Percentiles rank a stretch among this genome's conserved stretches.
phyloP scores from a whole-genome alignment of 2,113 vertebrate genomes.

The Gnathonemus longibarbis region DNA sequence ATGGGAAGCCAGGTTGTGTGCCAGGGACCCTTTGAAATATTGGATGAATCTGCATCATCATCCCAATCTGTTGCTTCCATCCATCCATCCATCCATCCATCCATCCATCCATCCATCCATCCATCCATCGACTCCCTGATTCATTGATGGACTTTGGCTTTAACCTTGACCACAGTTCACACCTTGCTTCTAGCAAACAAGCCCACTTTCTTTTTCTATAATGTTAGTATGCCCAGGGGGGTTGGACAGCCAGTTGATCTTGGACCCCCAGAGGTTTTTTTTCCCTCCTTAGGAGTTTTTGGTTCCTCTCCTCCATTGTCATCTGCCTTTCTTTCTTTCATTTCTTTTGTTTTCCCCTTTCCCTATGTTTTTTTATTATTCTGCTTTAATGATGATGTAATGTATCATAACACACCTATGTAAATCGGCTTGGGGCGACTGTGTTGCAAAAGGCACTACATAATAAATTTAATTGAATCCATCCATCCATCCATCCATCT shows the following conservation, averaged over 20 bases:
- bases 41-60: not conserved
- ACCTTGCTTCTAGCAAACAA: not conserved
- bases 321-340: not conserved
- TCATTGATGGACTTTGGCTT: not conserved
- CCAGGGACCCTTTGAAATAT: not conserved
- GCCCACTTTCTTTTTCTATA: not conserved
- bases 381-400: not conserved
- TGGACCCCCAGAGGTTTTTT: not conserved
- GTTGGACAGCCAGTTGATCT: not conserved
- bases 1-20: not conserved
- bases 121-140: not conserved
- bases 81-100: not conserved
- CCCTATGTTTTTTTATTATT: not conserved
- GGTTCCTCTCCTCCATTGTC: not conserved
- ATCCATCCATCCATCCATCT: not conserved
- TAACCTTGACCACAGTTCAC: not conserved
- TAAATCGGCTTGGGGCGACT: not conserved
- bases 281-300: not conserved
- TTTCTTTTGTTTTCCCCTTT: not conserved
- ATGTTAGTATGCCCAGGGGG: not conserved
- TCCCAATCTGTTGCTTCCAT: not conserved
- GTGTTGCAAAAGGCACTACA: not conserved
- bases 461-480: not conserved
- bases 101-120: not conserved
- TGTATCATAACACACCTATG: not conserved